Evolutionary conservation across 1,140 invertebrate genomes (phyloP), one percentile per base, ranked within the genome.

Genomic region (Bilobella aurantiaca): DNA sequence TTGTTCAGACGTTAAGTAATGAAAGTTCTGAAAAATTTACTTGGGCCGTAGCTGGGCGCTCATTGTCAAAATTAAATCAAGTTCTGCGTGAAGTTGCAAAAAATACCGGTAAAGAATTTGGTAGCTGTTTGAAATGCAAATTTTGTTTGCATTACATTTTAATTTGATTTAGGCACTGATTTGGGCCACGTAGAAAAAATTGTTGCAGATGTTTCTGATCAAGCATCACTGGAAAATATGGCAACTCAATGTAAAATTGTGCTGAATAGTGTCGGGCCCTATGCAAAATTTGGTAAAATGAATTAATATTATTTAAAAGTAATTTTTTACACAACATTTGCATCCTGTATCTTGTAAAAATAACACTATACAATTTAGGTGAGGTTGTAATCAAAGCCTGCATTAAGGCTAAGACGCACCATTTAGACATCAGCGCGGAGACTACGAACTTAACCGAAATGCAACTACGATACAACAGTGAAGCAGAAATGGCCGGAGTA

Each of bases 371-470:
- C n/a, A n/a, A n/a, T 53, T 23, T 53, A 53, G 49, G 49, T 8
- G 91, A 96, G 75, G 79, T 84, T n/a, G 88, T 98, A n/a, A 86
- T 97, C 0, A 87, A 87, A 74, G 89, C 92, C 2, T 95, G 93
- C 71, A 83, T 98, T 49, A 84, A 86, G 60, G 82, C 83, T 58
- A 83, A 82, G 67, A 86, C 92, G 0, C 85, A 93, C 80, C 87
- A 96, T 76, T 83, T 98, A 3, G 95, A 98, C 79, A 86, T 98
- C 62, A 61, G 30, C 27, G 70, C 63, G 1, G 71, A 72, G 27
- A 66, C 74, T 30, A 76, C 93, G 85, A 96, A 85, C 74, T 86
- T 96, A 76, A 91, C 96, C 78, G 79, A 73, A 28, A 90, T 95
- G 80, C 88, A 92, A 75, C 74, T 93, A 46, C 79, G 87, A 69